phyloP scores from a whole-genome alignment of 2,113 vertebrate genomes.

The Lepisosteus osseus region DNA sequence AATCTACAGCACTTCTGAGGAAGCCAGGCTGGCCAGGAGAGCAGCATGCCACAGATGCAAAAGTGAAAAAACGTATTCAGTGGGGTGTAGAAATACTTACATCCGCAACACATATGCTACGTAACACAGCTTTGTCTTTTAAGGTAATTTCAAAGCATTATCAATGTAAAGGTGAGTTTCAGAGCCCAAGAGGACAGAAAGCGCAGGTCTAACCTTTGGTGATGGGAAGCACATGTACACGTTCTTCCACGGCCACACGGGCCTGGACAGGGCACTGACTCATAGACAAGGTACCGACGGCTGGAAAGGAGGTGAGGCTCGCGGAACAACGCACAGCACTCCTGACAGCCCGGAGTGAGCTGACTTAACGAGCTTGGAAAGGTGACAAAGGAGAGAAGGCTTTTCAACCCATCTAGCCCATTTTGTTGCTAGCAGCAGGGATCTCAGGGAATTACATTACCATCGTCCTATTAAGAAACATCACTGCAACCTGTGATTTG shows the following conservation, averaged over 20 bases:
- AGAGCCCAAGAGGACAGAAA: slow-evolving; percentile 31
- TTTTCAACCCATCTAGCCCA: too few species aligned
- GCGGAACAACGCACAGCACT: too few species aligned
- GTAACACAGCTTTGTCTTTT: not conserved
- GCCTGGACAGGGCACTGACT: slow-evolving; percentile 19
- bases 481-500: too few species aligned
- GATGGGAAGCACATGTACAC: slow-evolving; percentile 47
- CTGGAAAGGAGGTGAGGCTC: too few species aligned
- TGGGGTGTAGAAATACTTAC: not conserved
- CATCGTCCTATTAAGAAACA: too few species aligned
- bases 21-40: not conserved
- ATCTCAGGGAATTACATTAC: too few species aligned
- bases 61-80: not conserved
- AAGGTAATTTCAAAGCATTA: slow-evolving; percentile 8
- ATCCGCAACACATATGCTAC: slow-evolving; percentile 15
- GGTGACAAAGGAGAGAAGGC: too few species aligned
- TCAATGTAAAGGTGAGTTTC: slow-evolving; percentile 44
- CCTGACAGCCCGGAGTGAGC: too few species aligned
- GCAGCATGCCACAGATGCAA: not conserved
- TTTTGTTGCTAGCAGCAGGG: too few species aligned
- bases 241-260: slow-evolving; percentile 22
- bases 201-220: slow-evolving; percentile 29
- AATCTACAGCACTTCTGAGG: slow-evolving; percentile 21
- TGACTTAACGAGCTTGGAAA: too few species aligned
- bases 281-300: not conserved